phyloP scores from a whole-genome alignment of 2,888 invertebrate genomes.

The Ctenicera cuprea region DNA sequence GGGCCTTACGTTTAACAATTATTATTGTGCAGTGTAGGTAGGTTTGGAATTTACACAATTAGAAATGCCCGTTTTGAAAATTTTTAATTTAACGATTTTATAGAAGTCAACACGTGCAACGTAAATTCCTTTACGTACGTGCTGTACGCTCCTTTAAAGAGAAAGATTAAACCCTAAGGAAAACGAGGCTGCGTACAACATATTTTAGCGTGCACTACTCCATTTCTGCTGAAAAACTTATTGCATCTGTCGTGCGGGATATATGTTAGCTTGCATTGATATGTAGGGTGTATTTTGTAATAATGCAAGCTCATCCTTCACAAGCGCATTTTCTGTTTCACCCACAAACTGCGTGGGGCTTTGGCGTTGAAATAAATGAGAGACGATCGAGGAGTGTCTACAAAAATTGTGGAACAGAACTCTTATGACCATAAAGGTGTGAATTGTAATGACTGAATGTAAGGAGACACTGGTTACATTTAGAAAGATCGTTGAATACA shows the following conservation, averaged over 20 bases:
- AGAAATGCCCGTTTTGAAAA: conserved; percentile 3
- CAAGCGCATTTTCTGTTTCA: conserved; percentile 46
- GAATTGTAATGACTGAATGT: conserved; percentile 41
- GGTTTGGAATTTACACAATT: conserved; percentile 19
- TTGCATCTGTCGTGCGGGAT: conserved; percentile 36
- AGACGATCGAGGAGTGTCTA: conserved; percentile 49
- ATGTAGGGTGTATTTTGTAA: conserved; percentile 51
- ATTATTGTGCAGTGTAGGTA: conserved; percentile 12
- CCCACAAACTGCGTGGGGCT: conserved; percentile 49
- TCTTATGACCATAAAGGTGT: conserved; percentile 47
- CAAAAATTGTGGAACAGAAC: conserved; percentile 48
- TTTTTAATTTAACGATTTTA: neutral
- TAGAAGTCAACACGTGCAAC: neutral
- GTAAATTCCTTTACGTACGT: conserved; percentile 5
- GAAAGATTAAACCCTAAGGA: too few relatives aligned
- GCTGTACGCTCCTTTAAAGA: neutral
- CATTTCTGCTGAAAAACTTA: conserved; percentile 41
- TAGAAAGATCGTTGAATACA: conserved; percentile 6
- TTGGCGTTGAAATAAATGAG: conserved; percentile 46
- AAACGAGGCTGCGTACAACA: conserved; percentile 6
- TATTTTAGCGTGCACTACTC: conserved; percentile 23
- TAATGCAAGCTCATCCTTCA: conserved; percentile 51
- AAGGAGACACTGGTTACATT: conserved; percentile 28
- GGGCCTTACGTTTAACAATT: conserved; percentile 23
- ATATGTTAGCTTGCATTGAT: conserved; percentile 41